Evolutionary conservation across 2,888 invertebrate genomes (phyloP), one percentile per base, ranked within the genome.

Genomic region (Prenolepis imparis): DNA sequence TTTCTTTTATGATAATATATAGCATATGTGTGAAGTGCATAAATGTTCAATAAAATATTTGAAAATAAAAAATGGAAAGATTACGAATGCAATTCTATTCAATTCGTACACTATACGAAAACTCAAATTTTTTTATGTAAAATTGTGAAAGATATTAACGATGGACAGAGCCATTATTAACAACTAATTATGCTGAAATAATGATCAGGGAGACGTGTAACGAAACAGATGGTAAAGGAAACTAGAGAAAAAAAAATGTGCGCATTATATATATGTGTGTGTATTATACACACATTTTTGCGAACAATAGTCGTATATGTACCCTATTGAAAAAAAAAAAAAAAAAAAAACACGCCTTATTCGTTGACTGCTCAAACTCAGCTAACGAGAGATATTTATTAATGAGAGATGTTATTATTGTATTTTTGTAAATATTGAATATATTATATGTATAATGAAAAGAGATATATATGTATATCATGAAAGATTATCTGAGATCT

Each of bases 341-440:
- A 63, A 57, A 28, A 48, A 83, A 64, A 74, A 84, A 81, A 85
- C 86, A 83, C 86, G 91, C 91, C 91, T 92, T 92, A 92, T 86
- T 91, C 80, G 86, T 88, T 88, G 89, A 92, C 90, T 89, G 90
- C 91, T 92, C 88, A 86, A 87, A 90, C 84, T 88, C 85, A 84
- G 82, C 75, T 87, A 87, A 90, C 84, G 78, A 88, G 82, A 88
- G 78, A 90, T 91, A 92, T 91, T 92, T 91, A 91, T 91, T 91
- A 86, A 88, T 39, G 87, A 92, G 59, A 78, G 87, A 92, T 91
- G 74, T 88, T 64, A 75, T 87, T 75, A 90, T 82, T 91, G 89
- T 92, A 92, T 93, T 92, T 93, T 93, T 93, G 92, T 93, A 92
- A 91, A 89, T 91, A 92, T 75, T 55, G 70, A 85, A 32, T 44